Evolutionary conservation across 2,113 vertebrate species (phyloP).

Genomic region (Labrus mixtus): DNA sequence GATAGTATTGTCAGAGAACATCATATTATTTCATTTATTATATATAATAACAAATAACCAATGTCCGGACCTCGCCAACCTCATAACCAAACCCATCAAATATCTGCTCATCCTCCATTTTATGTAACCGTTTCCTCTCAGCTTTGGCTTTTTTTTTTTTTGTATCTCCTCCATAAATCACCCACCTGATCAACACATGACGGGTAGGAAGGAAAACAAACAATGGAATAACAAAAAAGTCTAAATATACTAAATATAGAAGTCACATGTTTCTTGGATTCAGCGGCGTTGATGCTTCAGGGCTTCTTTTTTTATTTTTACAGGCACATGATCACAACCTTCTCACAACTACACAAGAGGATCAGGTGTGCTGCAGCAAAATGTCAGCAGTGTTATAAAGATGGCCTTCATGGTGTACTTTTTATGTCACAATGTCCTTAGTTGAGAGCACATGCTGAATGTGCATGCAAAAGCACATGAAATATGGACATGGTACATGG

Average conservation of each 20-base stretch:
- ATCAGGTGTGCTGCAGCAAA: conserved; percentile 17
- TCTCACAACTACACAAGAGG: conserved; percentile 3
- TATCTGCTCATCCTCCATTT: background rate
- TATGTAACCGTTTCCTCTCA: background rate
- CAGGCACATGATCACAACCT: background rate
- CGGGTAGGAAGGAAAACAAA: background rate
- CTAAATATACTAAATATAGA: conserved; percentile 49
- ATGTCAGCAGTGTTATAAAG: conserved; percentile 12
- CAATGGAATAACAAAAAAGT: conserved; percentile 17
- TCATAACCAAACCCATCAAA: no score
- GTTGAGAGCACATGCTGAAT: conserved; percentile 3
- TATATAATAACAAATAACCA: no score
- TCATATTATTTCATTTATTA: no score
- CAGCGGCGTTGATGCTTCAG: background rate
- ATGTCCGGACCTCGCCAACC: no score
- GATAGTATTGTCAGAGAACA: no score
- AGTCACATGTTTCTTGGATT: conserved; percentile 14
- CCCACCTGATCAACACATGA: background rate
- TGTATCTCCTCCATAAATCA: background rate
- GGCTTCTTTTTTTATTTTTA: no score
- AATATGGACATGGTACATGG: background rate
- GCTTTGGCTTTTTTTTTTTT: background rate
- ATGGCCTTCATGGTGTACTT: conserved; percentile 1
- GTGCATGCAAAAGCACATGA: conserved; percentile 9
- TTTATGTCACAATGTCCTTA: conserved; percentile 34